These are phyloP conservation scores for Styela clava DNA, from an alignment of 23 tunicate genomes.

Conservation along the genomic window DNA sequence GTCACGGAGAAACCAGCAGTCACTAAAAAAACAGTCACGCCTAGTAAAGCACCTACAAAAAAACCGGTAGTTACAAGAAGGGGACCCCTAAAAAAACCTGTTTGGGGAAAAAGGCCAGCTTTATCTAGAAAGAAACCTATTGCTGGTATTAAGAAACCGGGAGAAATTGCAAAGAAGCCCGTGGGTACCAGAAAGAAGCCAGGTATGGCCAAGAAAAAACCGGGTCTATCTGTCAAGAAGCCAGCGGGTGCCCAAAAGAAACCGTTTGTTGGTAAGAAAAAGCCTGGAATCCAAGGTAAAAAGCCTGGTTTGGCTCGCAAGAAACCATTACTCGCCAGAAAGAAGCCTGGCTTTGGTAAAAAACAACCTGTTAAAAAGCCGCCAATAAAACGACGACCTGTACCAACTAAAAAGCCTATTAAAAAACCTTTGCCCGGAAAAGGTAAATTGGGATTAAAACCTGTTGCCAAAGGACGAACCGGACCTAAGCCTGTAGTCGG, in stretches of 20 bases:
- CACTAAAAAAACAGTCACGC: not conserved
- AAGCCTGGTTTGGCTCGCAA: not conserved
- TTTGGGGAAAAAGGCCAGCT: not conserved
- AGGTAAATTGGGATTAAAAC: not conserved
- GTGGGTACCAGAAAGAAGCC: too few species aligned
- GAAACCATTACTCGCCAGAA: not conserved
- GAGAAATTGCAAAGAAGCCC: too few species aligned
- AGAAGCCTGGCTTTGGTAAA: not conserved
- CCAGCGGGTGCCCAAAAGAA: not conserved
- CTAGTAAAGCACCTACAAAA: slow-evolving; percentile 1
- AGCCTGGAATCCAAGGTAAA: not conserved
- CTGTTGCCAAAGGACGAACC: not conserved
- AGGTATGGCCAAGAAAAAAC: too few species aligned
- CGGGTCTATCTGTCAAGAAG: not conserved
- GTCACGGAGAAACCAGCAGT: too few species aligned
- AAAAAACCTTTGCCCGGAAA: not conserved
- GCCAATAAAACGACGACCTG: too few species aligned
- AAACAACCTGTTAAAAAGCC: not conserved
- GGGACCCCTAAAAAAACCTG: not conserved
- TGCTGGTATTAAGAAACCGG: too few species aligned
- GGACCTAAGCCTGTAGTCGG: not conserved
- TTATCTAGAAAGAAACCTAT: not conserved
- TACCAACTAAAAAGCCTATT: not conserved
- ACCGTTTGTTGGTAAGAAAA: not conserved
- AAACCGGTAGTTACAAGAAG: not conserved